Evolutionary conservation across 2,888 invertebrate genomes (phyloP).

Genomic region (Rhagophthalmus giganteus): DNA sequence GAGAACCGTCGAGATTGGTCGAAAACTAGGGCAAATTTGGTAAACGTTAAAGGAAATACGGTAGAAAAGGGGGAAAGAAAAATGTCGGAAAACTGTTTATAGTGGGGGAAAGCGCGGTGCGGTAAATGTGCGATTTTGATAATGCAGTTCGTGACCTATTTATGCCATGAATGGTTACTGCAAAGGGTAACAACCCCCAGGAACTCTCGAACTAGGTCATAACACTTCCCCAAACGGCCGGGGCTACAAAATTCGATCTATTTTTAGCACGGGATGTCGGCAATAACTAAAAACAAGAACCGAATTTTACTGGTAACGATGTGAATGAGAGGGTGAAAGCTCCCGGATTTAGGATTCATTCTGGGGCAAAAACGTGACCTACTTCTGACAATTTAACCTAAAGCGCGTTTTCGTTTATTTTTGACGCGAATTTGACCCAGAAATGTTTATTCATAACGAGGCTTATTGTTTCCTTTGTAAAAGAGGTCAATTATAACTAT

Average conservation of each 20-base stretch:
- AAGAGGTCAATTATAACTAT: too few relatives aligned
- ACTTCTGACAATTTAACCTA: conserved; percentile 1
- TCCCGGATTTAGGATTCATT: not conserved
- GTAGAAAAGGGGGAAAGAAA: conserved; percentile 37
- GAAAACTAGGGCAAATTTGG: conserved; percentile 24
- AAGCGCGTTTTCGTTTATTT: not conserved
- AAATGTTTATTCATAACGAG: not conserved
- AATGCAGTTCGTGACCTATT: conserved; percentile 51
- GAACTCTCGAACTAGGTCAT: conserved; percentile 50
- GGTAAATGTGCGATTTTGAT: conserved; percentile 34
- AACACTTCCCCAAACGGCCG: conserved; percentile 38
- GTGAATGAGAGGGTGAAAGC: conserved; percentile 18
- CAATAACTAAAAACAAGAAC: conserved; percentile 19
- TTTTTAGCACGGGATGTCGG: conserved; percentile 33
- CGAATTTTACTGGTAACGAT: conserved; percentile 11
- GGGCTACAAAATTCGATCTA: conserved; percentile 33
- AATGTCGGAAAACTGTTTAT: conserved; percentile 31
- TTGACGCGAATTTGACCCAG: not conserved
- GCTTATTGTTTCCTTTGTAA: too few relatives aligned
- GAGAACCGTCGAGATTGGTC: conserved; percentile 33
- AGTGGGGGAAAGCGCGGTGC: conserved; percentile 33
- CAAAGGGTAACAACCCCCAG: conserved; percentile 53
- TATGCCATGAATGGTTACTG: conserved; percentile 49
- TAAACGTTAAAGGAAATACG: conserved; percentile 23
- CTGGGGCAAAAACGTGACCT: conserved; percentile 5